Evolutionary conservation across 2,797 vertebrate genomes (phyloP).

Genomic region (Hydrolagus colliei): DNA sequence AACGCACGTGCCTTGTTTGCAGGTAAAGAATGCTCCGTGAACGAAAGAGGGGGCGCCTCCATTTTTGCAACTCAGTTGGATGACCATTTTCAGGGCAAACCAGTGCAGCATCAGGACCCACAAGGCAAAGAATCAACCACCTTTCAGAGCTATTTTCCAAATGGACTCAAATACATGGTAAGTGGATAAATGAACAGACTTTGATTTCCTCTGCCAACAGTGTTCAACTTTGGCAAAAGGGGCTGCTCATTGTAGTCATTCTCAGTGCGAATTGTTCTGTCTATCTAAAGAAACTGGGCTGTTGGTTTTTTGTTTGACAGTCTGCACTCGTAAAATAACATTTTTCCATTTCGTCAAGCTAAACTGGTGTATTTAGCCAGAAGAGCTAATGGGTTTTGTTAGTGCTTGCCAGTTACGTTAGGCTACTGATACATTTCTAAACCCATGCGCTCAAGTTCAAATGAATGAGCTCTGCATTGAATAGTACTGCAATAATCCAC

Average conservation of each 20-base stretch:
- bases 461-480: no score
- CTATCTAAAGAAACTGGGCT: neutral
- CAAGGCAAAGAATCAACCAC: neutral
- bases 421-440: no score
- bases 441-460: no score
- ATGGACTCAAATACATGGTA: conserved; percentile 21
- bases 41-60: conserved; percentile 8
- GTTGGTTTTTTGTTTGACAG: neutral
- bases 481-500: no score
- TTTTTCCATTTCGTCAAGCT: neutral
- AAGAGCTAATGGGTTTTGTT: no score
- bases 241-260: neutral
- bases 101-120: neutral
- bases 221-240: neutral
- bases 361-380: neutral
- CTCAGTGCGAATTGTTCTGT: neutral
- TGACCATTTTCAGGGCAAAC: neutral
- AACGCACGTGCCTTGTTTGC: neutral
- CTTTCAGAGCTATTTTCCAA: conserved; percentile 5
- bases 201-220: neutral
- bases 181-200: neutral
- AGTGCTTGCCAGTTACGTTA: no score
- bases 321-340: neutral
- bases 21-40: neutral
- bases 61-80: neutral